phyloP scores from a whole-genome alignment of 1,140 invertebrate species.

The Charaxes varanes region DNA sequence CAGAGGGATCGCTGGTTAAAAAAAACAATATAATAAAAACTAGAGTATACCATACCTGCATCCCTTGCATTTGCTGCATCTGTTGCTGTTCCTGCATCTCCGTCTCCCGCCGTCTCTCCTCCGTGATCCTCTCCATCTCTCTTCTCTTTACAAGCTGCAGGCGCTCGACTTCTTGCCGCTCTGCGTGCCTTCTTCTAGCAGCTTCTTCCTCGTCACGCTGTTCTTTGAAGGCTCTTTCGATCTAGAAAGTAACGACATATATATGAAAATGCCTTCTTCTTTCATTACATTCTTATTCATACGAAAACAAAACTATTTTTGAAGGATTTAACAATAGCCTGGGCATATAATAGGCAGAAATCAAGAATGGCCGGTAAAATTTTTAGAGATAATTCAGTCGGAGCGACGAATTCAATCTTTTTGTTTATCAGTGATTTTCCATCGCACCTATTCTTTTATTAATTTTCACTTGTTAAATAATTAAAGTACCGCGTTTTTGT shows the following conservation, averaged over 20 bases:
- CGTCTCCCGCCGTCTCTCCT: constrained; percentile 50
- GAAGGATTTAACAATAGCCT: too few species aligned
- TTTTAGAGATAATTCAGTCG: too few species aligned
- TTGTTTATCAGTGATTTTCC: too few species aligned
- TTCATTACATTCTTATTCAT: not conserved
- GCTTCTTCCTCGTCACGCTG: constrained; percentile 53
- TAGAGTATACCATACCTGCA: not conserved
- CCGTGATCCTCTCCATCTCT: constrained; percentile 61
- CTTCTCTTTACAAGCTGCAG: constrained; percentile 43
- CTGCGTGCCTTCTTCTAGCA: constrained; percentile 40
- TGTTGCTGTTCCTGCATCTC: constrained; percentile 28
- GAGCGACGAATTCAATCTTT: too few species aligned
- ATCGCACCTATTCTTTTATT: too few species aligned
- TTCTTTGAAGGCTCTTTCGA: constrained; percentile 61
- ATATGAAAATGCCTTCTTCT: not conserved
- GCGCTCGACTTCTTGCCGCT: constrained; percentile 53
- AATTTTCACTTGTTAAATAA: too few species aligned
- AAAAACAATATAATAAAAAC: too few species aligned
- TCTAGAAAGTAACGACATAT: constrained; percentile 23
- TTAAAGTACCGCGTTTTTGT: too few species aligned
- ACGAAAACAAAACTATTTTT: too few species aligned
- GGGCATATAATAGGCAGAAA: too few species aligned
- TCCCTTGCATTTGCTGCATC: constrained; percentile 10
- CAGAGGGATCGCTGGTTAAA: too few species aligned
- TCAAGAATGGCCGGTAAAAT: too few species aligned